phyloP scores from a whole-genome alignment of 2,797 vertebrate genomes.

The Brachymystax lenok region DNA sequence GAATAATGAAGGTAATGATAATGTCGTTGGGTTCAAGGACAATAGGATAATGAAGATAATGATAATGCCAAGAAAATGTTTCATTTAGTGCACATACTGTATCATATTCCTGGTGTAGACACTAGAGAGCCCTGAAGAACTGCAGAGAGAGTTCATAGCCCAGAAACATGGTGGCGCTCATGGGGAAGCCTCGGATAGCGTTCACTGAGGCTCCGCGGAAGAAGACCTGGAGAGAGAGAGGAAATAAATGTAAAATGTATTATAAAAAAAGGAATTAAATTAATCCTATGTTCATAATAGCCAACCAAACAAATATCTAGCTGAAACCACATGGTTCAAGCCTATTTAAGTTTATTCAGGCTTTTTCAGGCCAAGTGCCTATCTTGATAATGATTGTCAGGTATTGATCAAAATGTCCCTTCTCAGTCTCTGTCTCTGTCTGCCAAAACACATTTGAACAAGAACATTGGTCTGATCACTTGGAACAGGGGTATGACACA shows the following conservation, averaged over 20 bases:
- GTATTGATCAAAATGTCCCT: slow-evolving; percentile 8
- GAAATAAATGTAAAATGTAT: neutral
- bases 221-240: slow-evolving; percentile 79
- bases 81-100: neutral
- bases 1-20: neutral
- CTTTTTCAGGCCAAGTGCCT: neutral
- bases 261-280: neutral
- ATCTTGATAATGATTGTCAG: neutral
- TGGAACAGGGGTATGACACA: neutral
- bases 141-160: slow-evolving; percentile 91
- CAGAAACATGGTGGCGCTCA: slow-evolving; percentile 94
- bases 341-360: neutral
- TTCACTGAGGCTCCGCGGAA: slow-evolving; percentile 88
- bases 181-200: slow-evolving; percentile 91
- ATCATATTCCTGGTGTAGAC: neutral
- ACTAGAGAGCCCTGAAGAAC: slow-evolving; percentile 78
- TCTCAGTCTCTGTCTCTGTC: neutral
- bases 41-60: neutral
- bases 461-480: neutral
- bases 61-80: neutral
- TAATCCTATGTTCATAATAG: no score
- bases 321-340: neutral
- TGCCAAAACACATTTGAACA: neutral
- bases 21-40: neutral
- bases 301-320: neutral